Evolutionary conservation across 2,888 invertebrate genomes (phyloP), one percentile per base, ranked within the genome.

Genomic region (Drosophila heteroneura): DNA sequence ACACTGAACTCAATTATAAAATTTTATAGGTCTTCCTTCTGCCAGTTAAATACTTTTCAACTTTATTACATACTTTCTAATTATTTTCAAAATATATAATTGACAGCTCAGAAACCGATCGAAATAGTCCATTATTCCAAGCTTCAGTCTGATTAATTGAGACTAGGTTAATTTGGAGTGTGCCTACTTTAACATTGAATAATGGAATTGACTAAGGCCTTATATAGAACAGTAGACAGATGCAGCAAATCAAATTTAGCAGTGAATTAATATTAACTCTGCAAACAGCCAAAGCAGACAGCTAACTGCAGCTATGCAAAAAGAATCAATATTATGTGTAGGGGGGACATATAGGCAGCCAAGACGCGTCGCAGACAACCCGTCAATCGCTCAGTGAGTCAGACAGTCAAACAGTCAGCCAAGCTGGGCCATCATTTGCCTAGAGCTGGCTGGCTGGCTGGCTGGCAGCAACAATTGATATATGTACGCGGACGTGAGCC

Each of bases 381-480:
- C 79, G 87, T 84, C 84, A 84, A 74, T 84, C 87, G 57, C 56
- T 62, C 74, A 72, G 65, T 53, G 69, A 68, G 64, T 60, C 60
- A 67, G 63, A 59, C 44, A 44, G 37, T 52, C 59, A 67, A 68
- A 56, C 49, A 76, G 68, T 53, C 60, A 41, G 70, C 28, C 68
- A 77, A 74, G 76, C 82, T 74, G 68, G 72, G 58, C 80, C 88
- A 77, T 82, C 78, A 85, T 85, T 88, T 83, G 85, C 83, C 83
- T 83, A 74, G 76, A 70, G 22, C 12, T 44, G n/a, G 19, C n/a
- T 41, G 41, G 19, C n/a, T 41, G 41, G 5, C n/a, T 44, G 26
- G 47, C 16, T 47, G 80, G 79, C 79, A 88, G 83, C 86, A 91
- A 91, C 88, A 91, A 90, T 89, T 90, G 90, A 90, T 89, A 90